phyloP scores from a whole-genome alignment of 2,888 invertebrate species.

The Cataglyphis altisquamis region DNA sequence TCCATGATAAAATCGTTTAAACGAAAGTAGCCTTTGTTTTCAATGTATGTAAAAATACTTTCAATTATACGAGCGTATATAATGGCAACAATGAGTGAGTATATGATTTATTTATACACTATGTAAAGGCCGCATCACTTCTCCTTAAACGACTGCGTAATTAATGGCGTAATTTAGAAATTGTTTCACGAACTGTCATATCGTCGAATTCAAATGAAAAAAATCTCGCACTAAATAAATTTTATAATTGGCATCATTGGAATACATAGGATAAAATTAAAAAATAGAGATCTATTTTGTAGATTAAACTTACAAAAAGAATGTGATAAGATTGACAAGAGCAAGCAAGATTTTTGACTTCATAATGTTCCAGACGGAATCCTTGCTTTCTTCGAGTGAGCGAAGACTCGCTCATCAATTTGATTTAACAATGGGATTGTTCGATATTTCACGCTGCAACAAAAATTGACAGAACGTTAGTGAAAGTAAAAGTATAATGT shows the following conservation, averaged over 20 bases:
- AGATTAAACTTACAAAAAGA: constrained; percentile 78
- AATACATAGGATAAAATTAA: constrained; percentile 7
- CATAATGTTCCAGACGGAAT: constrained; percentile 77
- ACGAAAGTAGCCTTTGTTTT: not conserved
- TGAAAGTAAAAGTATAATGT: too few relatives aligned
- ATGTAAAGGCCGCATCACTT: not conserved
- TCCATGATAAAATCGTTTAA: not conserved
- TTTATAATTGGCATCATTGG: constrained; percentile 11
- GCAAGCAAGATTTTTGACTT: constrained; percentile 79
- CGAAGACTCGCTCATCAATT: constrained; percentile 76
- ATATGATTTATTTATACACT: not conserved
- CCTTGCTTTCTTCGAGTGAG: constrained; percentile 63
- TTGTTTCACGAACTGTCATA: not conserved
- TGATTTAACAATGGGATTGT: constrained; percentile 63
- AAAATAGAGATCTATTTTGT: not conserved
- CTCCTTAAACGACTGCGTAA: constrained; percentile 22
- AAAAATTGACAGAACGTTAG: not conserved
- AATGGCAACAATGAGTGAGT: not conserved
- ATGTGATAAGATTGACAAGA: constrained; percentile 80
- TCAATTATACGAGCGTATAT: constrained; percentile 12
- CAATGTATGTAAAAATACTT: not conserved
- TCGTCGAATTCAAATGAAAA: constrained; percentile 12
- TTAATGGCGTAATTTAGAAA: constrained; percentile 9
- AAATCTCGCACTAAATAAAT: not conserved
- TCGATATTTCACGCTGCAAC: constrained; percentile 59